Conservation (phyloP, 1,140 invertebrate species). For the Nylanderia fulva region DNA sequence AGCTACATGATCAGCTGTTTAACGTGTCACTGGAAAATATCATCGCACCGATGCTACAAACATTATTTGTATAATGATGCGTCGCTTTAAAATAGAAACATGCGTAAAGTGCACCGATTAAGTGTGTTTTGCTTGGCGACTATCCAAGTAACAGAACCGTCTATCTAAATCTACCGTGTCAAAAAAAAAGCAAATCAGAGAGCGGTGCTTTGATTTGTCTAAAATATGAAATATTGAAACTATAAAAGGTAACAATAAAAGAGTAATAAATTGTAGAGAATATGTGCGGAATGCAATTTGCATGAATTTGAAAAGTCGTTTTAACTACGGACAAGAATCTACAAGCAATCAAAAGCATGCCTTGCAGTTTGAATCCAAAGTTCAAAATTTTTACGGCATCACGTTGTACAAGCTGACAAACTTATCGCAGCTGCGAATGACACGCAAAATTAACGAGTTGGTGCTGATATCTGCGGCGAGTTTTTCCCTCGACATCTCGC, state of each 20-base stretch:
- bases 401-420: constrained; percentile 1
- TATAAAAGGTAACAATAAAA: not conserved
- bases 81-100: not conserved
- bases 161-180: not conserved
- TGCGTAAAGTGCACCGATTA: not conserved
- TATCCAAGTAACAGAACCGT: constrained; percentile 10
- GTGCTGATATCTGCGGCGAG: not conserved
- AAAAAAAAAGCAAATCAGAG: not conserved
- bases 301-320: not conserved
- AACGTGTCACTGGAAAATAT: not conserved
- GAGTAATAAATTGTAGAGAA: not conserved
- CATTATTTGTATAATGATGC: not conserved
- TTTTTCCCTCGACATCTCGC: not conserved
- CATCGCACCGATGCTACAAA: not conserved
- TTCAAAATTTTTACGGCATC: constrained; percentile 12
- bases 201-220: not conserved
- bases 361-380: not conserved
- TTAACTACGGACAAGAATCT: not conserved
- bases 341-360: not conserved
- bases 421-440: not conserved
- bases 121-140: constrained; percentile 20
- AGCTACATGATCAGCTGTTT: not conserved
- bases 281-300: not conserved
- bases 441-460: not conserved
- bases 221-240: no score